A percentile compares a stretch with the other conserved stretches of the same genome.
These are phyloP conservation scores for Leptinotarsa defecta DNA, from an alignment of 1,140 invertebrate species.

Conservation along the genomic window DNA sequence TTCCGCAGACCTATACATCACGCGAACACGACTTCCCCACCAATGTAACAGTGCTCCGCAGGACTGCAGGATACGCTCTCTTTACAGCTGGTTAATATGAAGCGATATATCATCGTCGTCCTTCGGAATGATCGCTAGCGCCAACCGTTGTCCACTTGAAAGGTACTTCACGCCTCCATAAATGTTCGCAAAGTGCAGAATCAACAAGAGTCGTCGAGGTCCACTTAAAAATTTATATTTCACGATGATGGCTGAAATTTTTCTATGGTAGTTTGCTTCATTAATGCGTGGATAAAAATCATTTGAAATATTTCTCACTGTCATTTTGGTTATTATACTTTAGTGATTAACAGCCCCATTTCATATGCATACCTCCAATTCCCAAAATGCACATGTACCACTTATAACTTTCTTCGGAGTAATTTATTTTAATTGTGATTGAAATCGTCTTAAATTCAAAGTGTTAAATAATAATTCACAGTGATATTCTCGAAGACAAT, in stretches of 20 bases:
- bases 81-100: slow-evolving; percentile 33
- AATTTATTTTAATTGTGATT: no score
- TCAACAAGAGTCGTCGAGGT: slow-evolving; percentile 31
- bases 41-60: slow-evolving; percentile 7
- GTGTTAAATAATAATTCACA: no score
- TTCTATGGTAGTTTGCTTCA: neutral
- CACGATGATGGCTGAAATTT: slow-evolving; percentile 33
- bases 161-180: slow-evolving; percentile 34
- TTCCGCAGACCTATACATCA: slow-evolving; percentile 2
- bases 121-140: slow-evolving; percentile 28
- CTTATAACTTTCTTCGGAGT: no score
- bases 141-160: slow-evolving; percentile 34
- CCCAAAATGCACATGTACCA: no score
- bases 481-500: no score
- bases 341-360: no score
- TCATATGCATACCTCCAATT: no score
- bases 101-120: slow-evolving; percentile 37
- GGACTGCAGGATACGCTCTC: slow-evolving; percentile 10
- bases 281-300: no score
- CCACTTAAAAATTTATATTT: slow-evolving; percentile 37
- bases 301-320: no score
- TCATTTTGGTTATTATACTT: no score
- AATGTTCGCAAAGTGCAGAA: slow-evolving; percentile 42
- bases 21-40: neutral
- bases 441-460: no score